phyloP scores from a whole-genome alignment of 1,140 invertebrate species.

The Subanguina moxae region DNA sequence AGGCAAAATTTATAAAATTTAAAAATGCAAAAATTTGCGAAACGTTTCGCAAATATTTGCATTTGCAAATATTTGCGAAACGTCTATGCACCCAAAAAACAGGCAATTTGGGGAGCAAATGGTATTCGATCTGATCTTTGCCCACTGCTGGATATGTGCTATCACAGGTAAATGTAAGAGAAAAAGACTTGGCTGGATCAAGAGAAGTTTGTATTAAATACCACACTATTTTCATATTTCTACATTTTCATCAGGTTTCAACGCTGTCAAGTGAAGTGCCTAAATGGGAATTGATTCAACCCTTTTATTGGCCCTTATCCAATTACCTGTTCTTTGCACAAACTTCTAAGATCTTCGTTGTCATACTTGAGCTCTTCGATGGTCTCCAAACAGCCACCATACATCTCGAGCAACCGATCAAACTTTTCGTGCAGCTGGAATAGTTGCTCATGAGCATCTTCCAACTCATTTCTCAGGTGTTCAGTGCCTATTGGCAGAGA shows the following conservation, averaged over 20 bases:
- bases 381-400: slow-evolving; percentile 31
- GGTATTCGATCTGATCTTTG: too few relatives aligned
- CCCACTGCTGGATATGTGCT: too few relatives aligned
- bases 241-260: background rate
- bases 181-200: too few relatives aligned
- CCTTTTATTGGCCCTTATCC: background rate
- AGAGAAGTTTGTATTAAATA: background rate
- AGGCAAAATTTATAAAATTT: too few relatives aligned
- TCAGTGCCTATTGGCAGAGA: background rate
- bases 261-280: background rate
- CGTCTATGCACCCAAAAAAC: too few relatives aligned
- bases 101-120: too few relatives aligned
- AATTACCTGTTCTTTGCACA: slow-evolving; percentile 30
- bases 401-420: slow-evolving; percentile 26
- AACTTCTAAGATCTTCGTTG: slow-evolving; percentile 28
- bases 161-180: too few relatives aligned
- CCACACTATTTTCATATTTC: background rate
- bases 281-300: background rate
- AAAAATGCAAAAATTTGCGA: too few relatives aligned
- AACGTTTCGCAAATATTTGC: too few relatives aligned
- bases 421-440: slow-evolving; percentile 28
- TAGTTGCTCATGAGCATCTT: slow-evolving; percentile 18
- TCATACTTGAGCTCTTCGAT: slow-evolving; percentile 31
- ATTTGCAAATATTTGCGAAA: too few relatives aligned
- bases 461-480: slow-evolving; percentile 16